Percentiles rank a stretch among this genome's conserved stretches.
phyloP scores from a whole-genome alignment of 1,140 invertebrate species.

The Atta colombica region DNA sequence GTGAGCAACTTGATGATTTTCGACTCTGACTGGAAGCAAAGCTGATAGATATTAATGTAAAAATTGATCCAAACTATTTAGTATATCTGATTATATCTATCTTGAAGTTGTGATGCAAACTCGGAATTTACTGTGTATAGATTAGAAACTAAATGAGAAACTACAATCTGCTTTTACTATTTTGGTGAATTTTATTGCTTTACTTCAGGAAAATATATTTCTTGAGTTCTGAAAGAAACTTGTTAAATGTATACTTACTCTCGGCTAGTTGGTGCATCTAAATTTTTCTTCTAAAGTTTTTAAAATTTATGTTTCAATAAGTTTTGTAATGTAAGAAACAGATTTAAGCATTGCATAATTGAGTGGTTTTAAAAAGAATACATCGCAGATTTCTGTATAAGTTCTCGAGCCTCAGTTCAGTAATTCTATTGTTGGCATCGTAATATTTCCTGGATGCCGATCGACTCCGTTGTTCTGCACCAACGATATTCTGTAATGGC shows the following conservation, averaged over 20 bases:
- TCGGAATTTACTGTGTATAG: background rate
- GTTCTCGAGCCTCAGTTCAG: conserved; percentile 51
- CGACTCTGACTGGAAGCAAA: background rate
- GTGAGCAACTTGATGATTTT: background rate
- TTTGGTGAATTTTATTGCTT: background rate
- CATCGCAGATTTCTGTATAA: conserved; percentile 36
- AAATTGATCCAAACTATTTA: background rate
- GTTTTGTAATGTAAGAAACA: background rate
- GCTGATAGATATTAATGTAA: background rate
- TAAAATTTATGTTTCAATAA: background rate
- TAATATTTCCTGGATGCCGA: conserved; percentile 64
- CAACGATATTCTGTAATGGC: conserved; percentile 69
- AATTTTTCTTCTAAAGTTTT: too few relatives aligned
- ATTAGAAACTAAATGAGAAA: background rate
- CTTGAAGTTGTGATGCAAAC: background rate
- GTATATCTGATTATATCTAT: background rate
- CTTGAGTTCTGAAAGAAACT: background rate
- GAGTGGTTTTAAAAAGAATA: background rate
- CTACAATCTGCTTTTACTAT: background rate
- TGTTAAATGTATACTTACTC: background rate
- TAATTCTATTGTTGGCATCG: conserved; percentile 68
- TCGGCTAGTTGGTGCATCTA: background rate
- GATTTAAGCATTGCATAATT: background rate
- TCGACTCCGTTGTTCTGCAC: conserved; percentile 72
- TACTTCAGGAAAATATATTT: background rate